A percentile compares a stretch with the other conserved stretches of the same genome.
These are phyloP conservation scores for Sphinx pinastri DNA, from an alignment of 2,888 invertebrate genomes.

Conservation along the genomic window DNA sequence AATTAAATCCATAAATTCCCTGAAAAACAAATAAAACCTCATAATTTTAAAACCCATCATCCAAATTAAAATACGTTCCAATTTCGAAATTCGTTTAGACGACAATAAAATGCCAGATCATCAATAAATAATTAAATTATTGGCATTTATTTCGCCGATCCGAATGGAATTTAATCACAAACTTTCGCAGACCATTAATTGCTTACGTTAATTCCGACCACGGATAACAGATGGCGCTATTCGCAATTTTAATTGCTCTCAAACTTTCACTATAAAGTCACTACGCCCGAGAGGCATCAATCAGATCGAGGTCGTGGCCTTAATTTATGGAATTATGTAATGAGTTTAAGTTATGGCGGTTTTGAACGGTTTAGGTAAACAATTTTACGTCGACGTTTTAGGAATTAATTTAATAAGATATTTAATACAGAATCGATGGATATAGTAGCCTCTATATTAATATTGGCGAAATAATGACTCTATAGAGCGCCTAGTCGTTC, in stretches of 20 bases:
- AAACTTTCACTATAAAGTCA: constrained; percentile 38
- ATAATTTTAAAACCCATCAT: neutral
- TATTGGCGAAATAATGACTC: too few species aligned
- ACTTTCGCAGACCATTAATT: constrained; percentile 37
- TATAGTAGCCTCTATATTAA: too few species aligned
- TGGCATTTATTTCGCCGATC: constrained; percentile 16
- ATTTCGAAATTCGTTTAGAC: neutral
- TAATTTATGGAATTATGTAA: constrained; percentile 4
- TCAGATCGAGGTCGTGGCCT: constrained; percentile 34
- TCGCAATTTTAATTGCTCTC: constrained; percentile 41
- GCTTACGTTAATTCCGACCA: constrained; percentile 35
- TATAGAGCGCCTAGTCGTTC: too few species aligned
- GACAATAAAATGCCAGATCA: neutral
- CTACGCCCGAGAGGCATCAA: constrained; percentile 34
- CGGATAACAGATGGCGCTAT: constrained; percentile 42
- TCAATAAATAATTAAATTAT: constrained; percentile 22
- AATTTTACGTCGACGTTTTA: neutral
- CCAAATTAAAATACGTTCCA: neutral
- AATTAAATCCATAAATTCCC: too few species aligned
- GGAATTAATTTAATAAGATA: too few species aligned
- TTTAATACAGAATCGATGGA: too few species aligned
- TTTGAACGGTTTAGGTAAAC: neutral
- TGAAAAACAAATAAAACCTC: too few species aligned
- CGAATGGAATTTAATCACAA: constrained; percentile 23
- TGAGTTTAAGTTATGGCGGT: neutral